Evolutionary conservation across 2,113 vertebrate genomes (phyloP), one percentile per base, ranked within the genome.

Genomic region (Callipepla californica): DNA sequence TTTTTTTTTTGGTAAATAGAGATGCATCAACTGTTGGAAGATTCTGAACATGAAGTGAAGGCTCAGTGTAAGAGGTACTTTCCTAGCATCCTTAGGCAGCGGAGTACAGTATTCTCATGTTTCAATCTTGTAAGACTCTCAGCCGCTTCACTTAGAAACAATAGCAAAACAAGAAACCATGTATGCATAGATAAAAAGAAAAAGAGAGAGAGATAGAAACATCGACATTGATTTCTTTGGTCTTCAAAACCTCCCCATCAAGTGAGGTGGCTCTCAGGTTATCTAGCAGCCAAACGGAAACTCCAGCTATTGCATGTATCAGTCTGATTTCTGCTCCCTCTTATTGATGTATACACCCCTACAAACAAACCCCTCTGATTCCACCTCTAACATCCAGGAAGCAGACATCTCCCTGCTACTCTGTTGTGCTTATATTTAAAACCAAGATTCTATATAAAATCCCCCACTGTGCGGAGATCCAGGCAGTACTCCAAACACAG

Each of bases 391-490:
- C 81, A 63, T 23, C 25, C 51, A 53, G 6, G 15, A 53, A 53
- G 51, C 26, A 53, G 51, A 30, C 51, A 9, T 48, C 48, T 38
- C 57, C 51, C 40, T 61, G 25, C 55, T 61, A 13, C 47, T 65
- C 7, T 5, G 25, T 18, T 59, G 9, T 66, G 53, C 63, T 70
- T 22, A 74, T 67, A n/a, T 25, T 5, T 25, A 72, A 92, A 40
- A 61, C 36, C 66, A 80, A 58, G 6, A 1, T 61, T 74, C 88
- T 91, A 77, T 58, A 84, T 73, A 95, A 97, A 96, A 92, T 67
- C 82, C 58, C 87, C 76, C 83, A 7, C 7, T 87, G 69, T 50
- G 68, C 21, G 62, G 74, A 75, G 61, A 89, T 44, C 42, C 89
- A 74, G 82, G 87, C 72, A 57, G 74, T 44, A 53, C 53, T 95